Percentiles rank a stretch among this genome's conserved stretches.
phyloP scores from a whole-genome alignment of 1,140 invertebrate genomes.

The Drosophila jambulina region DNA sequence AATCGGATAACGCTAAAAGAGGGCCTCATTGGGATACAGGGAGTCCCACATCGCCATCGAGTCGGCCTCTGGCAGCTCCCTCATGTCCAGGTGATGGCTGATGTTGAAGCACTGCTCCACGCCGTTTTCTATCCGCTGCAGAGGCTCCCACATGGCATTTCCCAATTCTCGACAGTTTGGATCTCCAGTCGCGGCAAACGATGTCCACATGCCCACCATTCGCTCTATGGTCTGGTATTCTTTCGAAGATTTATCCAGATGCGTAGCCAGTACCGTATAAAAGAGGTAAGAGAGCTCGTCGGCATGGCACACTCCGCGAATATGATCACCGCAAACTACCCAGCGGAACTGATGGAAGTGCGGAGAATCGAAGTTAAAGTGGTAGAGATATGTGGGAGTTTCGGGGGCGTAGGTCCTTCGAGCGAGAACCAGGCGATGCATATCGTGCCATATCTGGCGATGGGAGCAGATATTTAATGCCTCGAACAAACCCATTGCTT shows the following conservation, averaged over 20 bases:
- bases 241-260: constrained; percentile 44
- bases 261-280: constrained; percentile 58
- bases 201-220: constrained; percentile 82
- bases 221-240: constrained; percentile 81
- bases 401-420: constrained; percentile 63
- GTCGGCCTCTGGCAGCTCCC: constrained; percentile 77
- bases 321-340: constrained; percentile 61
- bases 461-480: constrained; percentile 70
- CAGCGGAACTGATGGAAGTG: constrained; percentile 71
- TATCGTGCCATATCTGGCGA: constrained; percentile 80
- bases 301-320: constrained; percentile 86
- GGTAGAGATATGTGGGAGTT: constrained; percentile 83
- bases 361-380: constrained; percentile 81
- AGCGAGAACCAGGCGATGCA: constrained; percentile 72
- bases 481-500: constrained; percentile 51
- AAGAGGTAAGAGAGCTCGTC: constrained; percentile 89
- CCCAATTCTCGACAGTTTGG: constrained; percentile 64
- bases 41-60: constrained; percentile 84
- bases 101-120: constrained; percentile 82
- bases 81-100: constrained; percentile 66
- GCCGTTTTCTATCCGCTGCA: constrained; percentile 13
- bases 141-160: constrained; percentile 47
- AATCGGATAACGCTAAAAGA: constrained; percentile 48
- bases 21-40: constrained; percentile 46
- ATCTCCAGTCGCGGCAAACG: constrained; percentile 81